phyloP scores from a whole-genome alignment of 2,113 vertebrate species.

The Strigops habroptila region DNA sequence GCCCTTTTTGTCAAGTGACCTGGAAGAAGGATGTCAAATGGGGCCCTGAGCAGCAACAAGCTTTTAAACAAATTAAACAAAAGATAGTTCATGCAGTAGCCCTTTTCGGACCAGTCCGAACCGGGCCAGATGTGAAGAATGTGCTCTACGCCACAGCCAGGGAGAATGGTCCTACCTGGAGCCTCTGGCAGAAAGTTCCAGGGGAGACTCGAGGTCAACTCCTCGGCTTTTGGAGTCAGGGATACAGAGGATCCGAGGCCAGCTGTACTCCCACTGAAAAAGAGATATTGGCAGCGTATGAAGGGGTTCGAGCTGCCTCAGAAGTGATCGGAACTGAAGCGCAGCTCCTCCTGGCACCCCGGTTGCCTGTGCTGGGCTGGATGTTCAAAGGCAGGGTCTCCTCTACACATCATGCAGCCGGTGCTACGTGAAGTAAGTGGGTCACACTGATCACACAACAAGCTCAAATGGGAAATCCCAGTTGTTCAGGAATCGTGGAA shows the following conservation, averaged over 20 bases:
- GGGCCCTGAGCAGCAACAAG: neutral
- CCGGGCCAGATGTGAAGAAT: neutral
- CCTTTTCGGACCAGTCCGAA: neutral
- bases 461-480: neutral
- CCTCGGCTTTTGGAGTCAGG: neutral
- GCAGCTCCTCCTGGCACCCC: neutral
- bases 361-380: neutral
- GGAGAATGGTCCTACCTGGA: neutral
- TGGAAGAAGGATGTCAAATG: neutral
- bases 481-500: neutral
- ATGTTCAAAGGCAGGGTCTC: neutral
- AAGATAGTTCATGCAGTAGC: neutral
- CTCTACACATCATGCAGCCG: neutral
- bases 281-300: neutral
- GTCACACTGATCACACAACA: neutral
- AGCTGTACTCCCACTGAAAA: neutral
- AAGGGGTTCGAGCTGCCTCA: neutral
- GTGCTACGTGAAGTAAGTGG: neutral
- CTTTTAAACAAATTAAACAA: neutral
- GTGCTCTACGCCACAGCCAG: neutral
- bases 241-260: neutral
- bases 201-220: neutral
- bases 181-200: neutral
- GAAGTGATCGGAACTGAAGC: neutral
- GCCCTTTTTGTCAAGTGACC: neutral